phyloP scores from a whole-genome alignment of 2,113 vertebrate species.

The Ammodytes dubius region DNA sequence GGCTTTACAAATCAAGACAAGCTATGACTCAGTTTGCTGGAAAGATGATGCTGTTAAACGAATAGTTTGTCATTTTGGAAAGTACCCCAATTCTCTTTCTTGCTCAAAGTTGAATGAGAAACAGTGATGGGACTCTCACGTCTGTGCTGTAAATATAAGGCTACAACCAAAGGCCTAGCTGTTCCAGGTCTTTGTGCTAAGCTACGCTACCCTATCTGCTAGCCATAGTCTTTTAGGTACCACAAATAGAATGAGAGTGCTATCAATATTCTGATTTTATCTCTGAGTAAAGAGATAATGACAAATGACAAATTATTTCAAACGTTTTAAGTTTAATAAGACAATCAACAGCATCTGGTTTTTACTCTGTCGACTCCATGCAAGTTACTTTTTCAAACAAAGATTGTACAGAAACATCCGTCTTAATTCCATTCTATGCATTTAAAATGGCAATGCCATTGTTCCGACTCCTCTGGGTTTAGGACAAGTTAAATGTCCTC shows the following conservation, averaged over 20 bases:
- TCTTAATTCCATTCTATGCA: conserved; percentile 53
- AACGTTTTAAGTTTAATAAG: background rate
- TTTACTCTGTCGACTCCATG: background rate
- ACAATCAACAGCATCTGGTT: background rate
- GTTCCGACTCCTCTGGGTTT: conserved; percentile 31
- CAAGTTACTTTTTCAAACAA: background rate
- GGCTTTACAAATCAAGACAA: background rate
- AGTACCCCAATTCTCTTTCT: background rate
- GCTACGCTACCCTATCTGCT: background rate
- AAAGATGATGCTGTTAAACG: background rate
- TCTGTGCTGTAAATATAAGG: background rate
- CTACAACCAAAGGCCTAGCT: background rate
- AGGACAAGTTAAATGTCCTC: conserved; percentile 7
- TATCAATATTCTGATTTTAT: background rate
- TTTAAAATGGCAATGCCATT: conserved; percentile 40
- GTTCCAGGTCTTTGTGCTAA: background rate
- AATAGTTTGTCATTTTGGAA: background rate
- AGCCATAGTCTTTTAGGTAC: background rate
- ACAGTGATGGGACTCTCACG: background rate
- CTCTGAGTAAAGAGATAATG: background rate
- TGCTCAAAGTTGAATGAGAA: background rate
- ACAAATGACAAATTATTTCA: background rate
- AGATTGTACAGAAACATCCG: conserved; percentile 54
- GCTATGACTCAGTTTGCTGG: background rate
- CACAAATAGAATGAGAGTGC: background rate